Evolutionary conservation across 2,888 invertebrate species (phyloP), one percentile per base, ranked within the genome.

Genomic region (Lepidochrysops patricia): DNA sequence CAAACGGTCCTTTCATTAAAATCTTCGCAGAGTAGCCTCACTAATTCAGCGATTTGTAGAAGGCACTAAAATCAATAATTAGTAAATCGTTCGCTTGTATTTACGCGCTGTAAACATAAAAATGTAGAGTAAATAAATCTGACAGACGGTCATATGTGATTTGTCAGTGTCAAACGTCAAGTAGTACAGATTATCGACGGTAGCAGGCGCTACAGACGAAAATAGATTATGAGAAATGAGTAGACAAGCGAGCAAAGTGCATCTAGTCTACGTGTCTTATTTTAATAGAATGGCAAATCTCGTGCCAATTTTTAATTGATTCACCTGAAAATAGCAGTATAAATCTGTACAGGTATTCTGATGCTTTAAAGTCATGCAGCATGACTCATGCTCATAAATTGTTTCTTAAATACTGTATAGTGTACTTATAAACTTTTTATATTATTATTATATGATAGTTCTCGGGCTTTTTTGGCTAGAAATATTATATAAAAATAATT

Each of bases 101-200:
- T 75, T 75, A 72, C 75, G 74, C 76, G 76, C 71, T 66, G 63
- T 43, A 43, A 43, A 52, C 27, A 57, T 58, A 57, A 58, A 32
- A 61, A 49, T 60, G 43, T 9, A 19, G 43, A 43, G 43, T 43
- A 43, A 43, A 43, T 43, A 43, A 43, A 43, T 1, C 43, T 43
- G 43, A 43, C 43, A 43, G 19, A 12, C 43, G 12, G 43, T 43
- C 43, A 43, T 43, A 43, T 43, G 19, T 43, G 43, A 43, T 43
- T 19, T 61, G 62, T 62, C 62, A 62, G 57, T 61, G 62, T 62
- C 62, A 62, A 43, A 43, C 43, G 19, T 19, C 19, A 43, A 23
- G 43, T 19, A 15, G 43, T 19, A 43, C 19, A 43, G 43, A 43
- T 7, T 43, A 43, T 43, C 23, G 43, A 43, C 43, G 43, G 19